These are phyloP conservation scores for Cylas formicarius DNA, from an alignment of 1,140 invertebrate species.

Conservation along the genomic window DNA sequence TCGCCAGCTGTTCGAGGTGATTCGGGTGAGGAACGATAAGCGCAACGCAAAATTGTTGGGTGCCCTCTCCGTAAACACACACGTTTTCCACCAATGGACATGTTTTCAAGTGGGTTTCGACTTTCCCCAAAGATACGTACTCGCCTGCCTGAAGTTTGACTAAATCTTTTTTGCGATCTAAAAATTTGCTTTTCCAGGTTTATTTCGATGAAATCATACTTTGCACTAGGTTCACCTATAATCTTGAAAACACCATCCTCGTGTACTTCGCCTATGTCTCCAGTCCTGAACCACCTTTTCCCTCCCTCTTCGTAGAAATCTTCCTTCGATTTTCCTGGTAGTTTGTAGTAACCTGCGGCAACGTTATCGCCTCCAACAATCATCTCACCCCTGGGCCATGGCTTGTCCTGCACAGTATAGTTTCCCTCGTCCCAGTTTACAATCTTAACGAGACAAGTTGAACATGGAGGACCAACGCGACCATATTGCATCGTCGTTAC, in stretches of 20 bases:
- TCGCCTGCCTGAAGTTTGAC: constrained; percentile 96
- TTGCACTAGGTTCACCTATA: too few relatives aligned
- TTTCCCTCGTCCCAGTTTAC: constrained; percentile 93
- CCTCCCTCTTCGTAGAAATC: constrained; percentile 81
- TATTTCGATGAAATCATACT: too few relatives aligned
- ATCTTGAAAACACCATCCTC: constrained; percentile 90
- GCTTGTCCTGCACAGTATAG: constrained; percentile 82
- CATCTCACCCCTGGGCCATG: constrained; percentile 85
- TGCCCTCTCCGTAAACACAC: constrained; percentile 85
- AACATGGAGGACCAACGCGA: constrained; percentile 81
- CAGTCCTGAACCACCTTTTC: constrained; percentile 84
- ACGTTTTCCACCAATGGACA: constrained; percentile 93
- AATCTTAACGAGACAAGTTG: constrained; percentile 75
- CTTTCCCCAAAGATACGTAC: constrained; percentile 91
- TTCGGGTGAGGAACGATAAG: constrained; percentile 81
- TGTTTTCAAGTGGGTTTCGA: constrained; percentile 86
- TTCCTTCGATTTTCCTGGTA: constrained; percentile 78
- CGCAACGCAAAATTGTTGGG: constrained; percentile 80
- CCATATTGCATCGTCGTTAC: too few relatives aligned
- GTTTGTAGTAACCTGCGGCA: constrained; percentile 91
- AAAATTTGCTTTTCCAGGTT: too few relatives aligned
- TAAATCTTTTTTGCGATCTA: constrained; percentile 96
- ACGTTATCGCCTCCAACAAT: constrained; percentile 88
- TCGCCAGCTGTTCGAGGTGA: constrained; percentile 62
- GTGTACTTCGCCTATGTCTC: constrained; percentile 92